phyloP scores from a whole-genome alignment of 2,113 vertebrate genomes.

The Toxostoma redivivum region DNA sequence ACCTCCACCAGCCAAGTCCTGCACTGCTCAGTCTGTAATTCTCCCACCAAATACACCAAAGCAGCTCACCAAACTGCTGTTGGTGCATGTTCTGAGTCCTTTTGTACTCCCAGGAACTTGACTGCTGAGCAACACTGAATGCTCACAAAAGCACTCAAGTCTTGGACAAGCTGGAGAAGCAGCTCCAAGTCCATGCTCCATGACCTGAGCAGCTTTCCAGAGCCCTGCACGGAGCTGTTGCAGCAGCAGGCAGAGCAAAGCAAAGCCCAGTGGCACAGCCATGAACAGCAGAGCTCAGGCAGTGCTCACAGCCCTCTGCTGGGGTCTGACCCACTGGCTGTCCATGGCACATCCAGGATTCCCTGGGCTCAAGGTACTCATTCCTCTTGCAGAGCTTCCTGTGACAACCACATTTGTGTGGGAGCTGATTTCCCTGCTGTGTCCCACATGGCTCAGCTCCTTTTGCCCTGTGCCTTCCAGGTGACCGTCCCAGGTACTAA shows the following conservation, averaged over 20 bases:
- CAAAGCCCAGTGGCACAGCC: neutral
- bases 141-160: neutral
- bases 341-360: accelerated
- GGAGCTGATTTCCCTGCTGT: neutral
- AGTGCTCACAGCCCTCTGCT: neutral
- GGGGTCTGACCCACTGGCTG: neutral
- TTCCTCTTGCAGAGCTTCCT: neutral
- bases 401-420: neutral
- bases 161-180: neutral
- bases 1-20: neutral
- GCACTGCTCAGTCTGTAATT: accelerated
- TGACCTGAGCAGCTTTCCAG: neutral
- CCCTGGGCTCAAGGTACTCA: neutral
- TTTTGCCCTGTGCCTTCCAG: neutral
- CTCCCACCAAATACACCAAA: neutral
- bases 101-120: neutral
- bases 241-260: neutral
- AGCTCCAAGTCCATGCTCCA: neutral
- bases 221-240: neutral
- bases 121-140: neutral
- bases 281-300: neutral
- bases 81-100: neutral
- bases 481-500: neutral
- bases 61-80: neutral
- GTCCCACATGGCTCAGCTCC: neutral